Evolutionary conservation across 2,888 invertebrate genomes (phyloP), one percentile per base, ranked within the genome.

Genomic region (Tenthredo amoena): DNA sequence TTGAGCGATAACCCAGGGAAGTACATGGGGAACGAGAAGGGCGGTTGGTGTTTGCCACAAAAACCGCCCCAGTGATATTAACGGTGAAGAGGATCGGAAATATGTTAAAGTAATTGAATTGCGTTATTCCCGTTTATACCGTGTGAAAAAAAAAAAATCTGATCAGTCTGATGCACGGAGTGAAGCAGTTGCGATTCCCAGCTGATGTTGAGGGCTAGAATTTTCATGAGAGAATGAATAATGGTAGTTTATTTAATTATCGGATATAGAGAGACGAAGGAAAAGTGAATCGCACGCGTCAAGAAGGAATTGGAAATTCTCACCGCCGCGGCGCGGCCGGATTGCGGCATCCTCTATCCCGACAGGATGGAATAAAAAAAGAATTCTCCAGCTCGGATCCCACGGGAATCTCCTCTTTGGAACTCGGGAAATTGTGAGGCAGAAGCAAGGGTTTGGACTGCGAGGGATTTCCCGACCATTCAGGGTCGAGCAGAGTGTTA

Each of bases 201-300:
- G 9, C 12, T 26, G 18, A 58, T 10, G 58, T 31, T 12, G 4
- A 18, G n/a, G 1, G 34, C 12, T n/a, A 21, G 77, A 31, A n/a
- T 77, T 15, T 26, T 10, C 9, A 34, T 4, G 4, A 76, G 55
- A 50, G 10, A 55, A 31, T 10, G 55, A 34, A 31, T 50, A 37
- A 34, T 62, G 65, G 21, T 65, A 31, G n/a, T 37, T 81, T 81
- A 81, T 81, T 26, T 43, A 81, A 81, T 81, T 81, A 81, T 65
- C 81, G 81, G 26, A 18, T 34, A 34, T 5, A 34, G 31, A 65
- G 31, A 65, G 62, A 31, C 12, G 62, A 12, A 40, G n/a, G 62
- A 81, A 34, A 34, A 34, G 62, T 47, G 58, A 37, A 62, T 81
- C 62, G 62, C 62, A 21, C 5, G 74, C 21, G 81, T 81, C 40